Evolutionary conservation across 1,140 invertebrate genomes (phyloP), one percentile per base, ranked within the genome.

Genomic region (Zaprionus gabonicus): DNA sequence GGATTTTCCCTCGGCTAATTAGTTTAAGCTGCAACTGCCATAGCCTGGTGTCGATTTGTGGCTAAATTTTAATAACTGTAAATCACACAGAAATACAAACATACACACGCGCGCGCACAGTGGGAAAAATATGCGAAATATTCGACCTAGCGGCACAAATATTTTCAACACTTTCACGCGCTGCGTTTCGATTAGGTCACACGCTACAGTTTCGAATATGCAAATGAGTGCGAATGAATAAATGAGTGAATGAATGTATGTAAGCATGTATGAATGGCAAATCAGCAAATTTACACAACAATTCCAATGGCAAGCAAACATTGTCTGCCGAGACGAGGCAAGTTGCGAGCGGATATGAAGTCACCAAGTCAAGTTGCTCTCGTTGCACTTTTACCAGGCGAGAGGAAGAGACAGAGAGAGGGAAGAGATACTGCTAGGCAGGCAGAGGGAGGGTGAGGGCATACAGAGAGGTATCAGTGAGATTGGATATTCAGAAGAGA

Each of bases 101-200:
- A 31, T 31, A 59, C 34, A 13, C 13, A 13, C 36, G 34, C 46
- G 34, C 25, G 27, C 31, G 27, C 36, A 68, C 46, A 66, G 49
- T 27, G 27, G 53, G 31, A 27, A n/a, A 20, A 60, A 38, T 55
- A 55, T 73, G 56, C 41, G 46, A 73, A 73, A 68, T 73, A 68
- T 73, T 36, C 28, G 64, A 66, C 44, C 36, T 46, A 59, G 71
- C 36, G 58, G 51, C 71, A 69, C 58, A 75, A 75, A 64, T 71
- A 71, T 46, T 71, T 71, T 63, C 72, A 74, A 74, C 66, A 70
- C 66, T 74, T 74, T 74, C 71, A 55, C 58, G 58, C 64, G 12
- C 28, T 27, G 34, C 41, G 44, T 55, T 53, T 46, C 41, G 53
- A 36, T 66, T 66, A 66, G 64, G 64, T 66, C 64, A 66, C 64